Conservation (phyloP, 2,113 vertebrate species). For the Anseranas semipalmata region DNA sequence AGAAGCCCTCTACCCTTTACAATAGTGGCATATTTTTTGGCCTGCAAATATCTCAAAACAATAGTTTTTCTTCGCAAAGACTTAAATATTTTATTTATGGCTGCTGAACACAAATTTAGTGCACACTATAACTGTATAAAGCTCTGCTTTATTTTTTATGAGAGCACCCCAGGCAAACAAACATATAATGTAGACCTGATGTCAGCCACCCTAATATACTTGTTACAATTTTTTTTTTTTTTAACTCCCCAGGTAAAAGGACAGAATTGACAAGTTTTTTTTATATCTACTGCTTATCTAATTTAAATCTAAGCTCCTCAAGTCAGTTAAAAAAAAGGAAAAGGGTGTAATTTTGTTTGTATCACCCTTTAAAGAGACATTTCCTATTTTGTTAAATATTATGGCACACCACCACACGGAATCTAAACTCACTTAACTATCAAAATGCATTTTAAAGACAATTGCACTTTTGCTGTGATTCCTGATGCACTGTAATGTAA, state of each 20-base stretch:
- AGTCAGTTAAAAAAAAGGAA: slow-evolving; percentile 3
- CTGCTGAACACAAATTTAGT: slow-evolving; percentile 54
- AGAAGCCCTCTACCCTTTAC: not conserved
- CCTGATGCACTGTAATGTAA: slow-evolving; percentile 35
- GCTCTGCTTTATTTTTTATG: slow-evolving; percentile 67
- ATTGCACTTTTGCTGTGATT: slow-evolving; percentile 16
- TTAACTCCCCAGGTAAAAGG: slow-evolving; percentile 4
- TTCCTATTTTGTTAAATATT: slow-evolving; percentile 6
- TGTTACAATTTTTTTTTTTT: not conserved
- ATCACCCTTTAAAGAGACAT: slow-evolving; percentile 22
- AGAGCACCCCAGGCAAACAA: slow-evolving; percentile 68
- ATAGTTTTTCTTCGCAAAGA: slow-evolving; percentile 49
- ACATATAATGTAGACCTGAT: slow-evolving; percentile 48
- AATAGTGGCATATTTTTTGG: not conserved
- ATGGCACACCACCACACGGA: not conserved
- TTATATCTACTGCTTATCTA: not conserved
- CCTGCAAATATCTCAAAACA: slow-evolving; percentile 47
- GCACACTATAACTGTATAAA: slow-evolving; percentile 51
- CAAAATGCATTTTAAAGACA: slow-evolving; percentile 40
- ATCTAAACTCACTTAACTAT: slow-evolving; percentile 20
- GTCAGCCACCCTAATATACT: slow-evolving; percentile 66
- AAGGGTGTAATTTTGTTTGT: not conserved
- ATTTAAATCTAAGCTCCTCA: slow-evolving; percentile 48
- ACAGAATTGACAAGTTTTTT: slow-evolving; percentile 37
- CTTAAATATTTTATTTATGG: slow-evolving; percentile 68